Base-by-base conservation (phyloP, 2,888 invertebrate species). In the Hofmannophila pseudospretella region DNA sequence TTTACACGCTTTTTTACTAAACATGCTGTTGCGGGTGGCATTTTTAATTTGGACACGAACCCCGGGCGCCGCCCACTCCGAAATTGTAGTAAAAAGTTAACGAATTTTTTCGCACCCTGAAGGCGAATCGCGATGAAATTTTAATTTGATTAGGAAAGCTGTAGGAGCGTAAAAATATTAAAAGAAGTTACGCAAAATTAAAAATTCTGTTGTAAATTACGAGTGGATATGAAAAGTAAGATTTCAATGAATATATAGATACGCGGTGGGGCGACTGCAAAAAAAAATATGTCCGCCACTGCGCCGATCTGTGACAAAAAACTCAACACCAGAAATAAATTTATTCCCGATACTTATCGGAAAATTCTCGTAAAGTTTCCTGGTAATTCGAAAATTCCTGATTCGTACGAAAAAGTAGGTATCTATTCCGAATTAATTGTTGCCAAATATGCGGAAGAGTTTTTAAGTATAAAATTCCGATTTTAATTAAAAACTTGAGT, bases 121-220 rank as follows among this genome's bases (percentile, higher is more conserved):
- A 52, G 50, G 45, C 51, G 45, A 45, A 51, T 51, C 44, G 40
- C 42, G 61, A 69, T 68, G 62, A 74, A 71, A 64, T 59, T 70
- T 64, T 70, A 67, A 72, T 69, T 67, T 66, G 54, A 72, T 73
- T 70, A 62, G 51, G 46, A 64, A 34, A 56, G 53, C 56, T 58
- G 56, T 54, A 51, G 42, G 41, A 42, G 45, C 43, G 41, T 49
- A 57, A 42, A 42, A 34, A 42, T 45, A 42, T 51, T 42, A 41
- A 26, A 34, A n/a, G 14, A 63, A 51, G 53, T 51, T 51, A 49
- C 59, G 54, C 47, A 50, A 55, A 45, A 50, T 52, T 54, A 52
- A 48, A 52, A 56, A 46, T 41, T 41, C 34, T 38, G 34, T 42
- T 36, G 30, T 11, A 28, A 33, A 32, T 39, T 42, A 23, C n/a